A percentile compares a stretch with the other conserved stretches of the same genome.
Conservation (phyloP, 1,140 invertebrate species). For the Apis cerana region DNA sequence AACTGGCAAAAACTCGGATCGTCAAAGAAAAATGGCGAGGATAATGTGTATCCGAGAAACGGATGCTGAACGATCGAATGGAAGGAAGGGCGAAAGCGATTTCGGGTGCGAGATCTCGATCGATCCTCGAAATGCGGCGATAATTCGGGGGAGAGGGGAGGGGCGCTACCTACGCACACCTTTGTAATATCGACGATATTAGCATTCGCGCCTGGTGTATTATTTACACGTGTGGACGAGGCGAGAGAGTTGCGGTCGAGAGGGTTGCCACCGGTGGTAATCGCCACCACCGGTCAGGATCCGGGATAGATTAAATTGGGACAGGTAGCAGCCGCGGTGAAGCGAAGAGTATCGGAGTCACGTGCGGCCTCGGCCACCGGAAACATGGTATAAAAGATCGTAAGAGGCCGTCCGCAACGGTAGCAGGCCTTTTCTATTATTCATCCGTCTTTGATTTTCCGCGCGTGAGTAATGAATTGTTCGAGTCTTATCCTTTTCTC, state of each 20-base stretch:
- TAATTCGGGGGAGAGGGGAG: no score
- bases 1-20: no score
- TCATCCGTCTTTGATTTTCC: no score
- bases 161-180: conserved; percentile 46
- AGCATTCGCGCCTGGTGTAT: conserved; percentile 68
- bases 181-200: conserved; percentile 50
- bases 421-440: not conserved
- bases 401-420: conserved; percentile 1
- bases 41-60: no score
- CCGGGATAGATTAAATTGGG: conserved; percentile 74
- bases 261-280: conserved; percentile 28
- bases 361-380: conserved; percentile 71
- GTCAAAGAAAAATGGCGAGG: no score
- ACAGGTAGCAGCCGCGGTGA: conserved; percentile 73
- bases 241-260: conserved; percentile 64
- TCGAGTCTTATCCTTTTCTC: no score
- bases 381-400: conserved; percentile 70
- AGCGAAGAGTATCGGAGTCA: conserved; percentile 74
- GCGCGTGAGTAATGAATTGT: no score
- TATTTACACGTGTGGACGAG: conserved; percentile 76
- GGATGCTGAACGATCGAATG: no score
- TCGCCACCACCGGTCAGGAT: conserved; percentile 47
- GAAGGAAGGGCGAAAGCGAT: conserved; percentile 24
- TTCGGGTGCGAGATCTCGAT: conserved; percentile 61
- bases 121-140: conserved; percentile 29